Evolutionary conservation across 2,888 invertebrate genomes (phyloP), one percentile per base, ranked within the genome.

Genomic region (Leptothorax acervorum): DNA sequence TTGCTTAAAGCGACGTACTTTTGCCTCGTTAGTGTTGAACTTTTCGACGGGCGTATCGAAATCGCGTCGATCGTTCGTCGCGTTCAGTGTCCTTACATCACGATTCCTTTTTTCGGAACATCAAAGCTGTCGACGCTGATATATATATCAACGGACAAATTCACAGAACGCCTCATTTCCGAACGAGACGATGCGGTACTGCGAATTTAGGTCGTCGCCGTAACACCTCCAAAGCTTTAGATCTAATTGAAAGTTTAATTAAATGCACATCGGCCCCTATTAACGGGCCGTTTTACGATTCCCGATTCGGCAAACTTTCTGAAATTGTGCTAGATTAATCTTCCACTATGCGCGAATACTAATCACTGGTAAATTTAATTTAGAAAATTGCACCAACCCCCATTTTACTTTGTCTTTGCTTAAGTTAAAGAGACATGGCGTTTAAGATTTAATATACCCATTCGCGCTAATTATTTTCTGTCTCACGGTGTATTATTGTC

Each of bases 1-100:
- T 88, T 89, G 75, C 85, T 55, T 76, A 81, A 89, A 88, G 63
- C 65, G 39, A 42, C 73, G 85, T 92, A 92, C 86, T 92, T 92
- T 91, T 75, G 85, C 86, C 91, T 92, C 88, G 91, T 93, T 92
- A 92, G 82, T 74, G 75, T 45, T 55, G 68, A 88, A 88, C 81
- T 86, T 89, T 79, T 82, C 55, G 35, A 68, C 65, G 39, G 15
- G 35, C 8, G 39, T 39, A 53, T 53, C 31, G 75, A 63, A 28
- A 82, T 45, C n/a, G 1, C 39, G 45, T 42, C 75, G 65, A 65
- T 68, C 28, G 35, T n/a, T 28, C 51, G 18, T 78, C 28, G 12
- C 23, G 35, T 31, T 45, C 4, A 15, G 18, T 45, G 4, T 60
- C 31, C 42, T 45, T 28, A 12, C 28, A n/a, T 35, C 12, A 60